phyloP scores from a whole-genome alignment of 2,113 vertebrate species.

The Amblyopsis rosae region DNA sequence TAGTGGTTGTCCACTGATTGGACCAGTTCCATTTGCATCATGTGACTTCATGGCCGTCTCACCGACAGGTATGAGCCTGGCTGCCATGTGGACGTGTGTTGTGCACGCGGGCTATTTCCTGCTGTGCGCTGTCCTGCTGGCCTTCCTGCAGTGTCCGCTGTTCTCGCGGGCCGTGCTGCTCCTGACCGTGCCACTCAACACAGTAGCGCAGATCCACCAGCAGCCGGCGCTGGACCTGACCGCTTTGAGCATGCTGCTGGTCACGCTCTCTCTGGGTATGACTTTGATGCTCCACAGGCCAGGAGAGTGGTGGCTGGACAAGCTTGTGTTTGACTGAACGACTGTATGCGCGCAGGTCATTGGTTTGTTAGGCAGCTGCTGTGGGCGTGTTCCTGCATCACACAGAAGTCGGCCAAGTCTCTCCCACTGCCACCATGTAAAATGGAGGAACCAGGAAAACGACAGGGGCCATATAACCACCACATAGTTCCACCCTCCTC shows the following conservation, averaged over 20 bases:
- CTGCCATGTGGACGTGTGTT: slow-evolving; percentile 73
- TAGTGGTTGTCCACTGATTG: neutral
- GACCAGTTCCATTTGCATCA: neutral
- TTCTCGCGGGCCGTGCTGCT: slow-evolving; percentile 71
- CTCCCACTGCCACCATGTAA: slow-evolving; percentile 3
- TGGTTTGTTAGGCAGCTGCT: slow-evolving; percentile 59
- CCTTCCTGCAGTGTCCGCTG: slow-evolving; percentile 71
- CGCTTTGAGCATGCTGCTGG: slow-evolving; percentile 70
- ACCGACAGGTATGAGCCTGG: slow-evolving; percentile 70
- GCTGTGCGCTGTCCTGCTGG: slow-evolving; percentile 70
- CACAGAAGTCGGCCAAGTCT: neutral
- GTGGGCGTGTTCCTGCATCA: slow-evolving; percentile 28
- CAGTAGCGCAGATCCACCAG: slow-evolving; percentile 73
- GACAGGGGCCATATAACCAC: neutral
- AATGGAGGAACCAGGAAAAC: slow-evolving; percentile 29
- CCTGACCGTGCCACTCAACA: slow-evolving; percentile 71
- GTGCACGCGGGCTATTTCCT: slow-evolving; percentile 71
- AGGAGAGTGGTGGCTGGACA: neutral
- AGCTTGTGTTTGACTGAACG: neutral
- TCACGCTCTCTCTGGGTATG: slow-evolving; percentile 71
- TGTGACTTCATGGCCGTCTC: too few species aligned
- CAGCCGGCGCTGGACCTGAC: slow-evolving; percentile 72
- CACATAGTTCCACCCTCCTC: slow-evolving; percentile 54
- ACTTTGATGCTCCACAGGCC: neutral
- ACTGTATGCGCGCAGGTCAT: slow-evolving; percentile 57